These are phyloP conservation scores for Xerus inauris DNA, from an alignment of 2,113 vertebrate genomes.

Conservation along the genomic window DNA sequence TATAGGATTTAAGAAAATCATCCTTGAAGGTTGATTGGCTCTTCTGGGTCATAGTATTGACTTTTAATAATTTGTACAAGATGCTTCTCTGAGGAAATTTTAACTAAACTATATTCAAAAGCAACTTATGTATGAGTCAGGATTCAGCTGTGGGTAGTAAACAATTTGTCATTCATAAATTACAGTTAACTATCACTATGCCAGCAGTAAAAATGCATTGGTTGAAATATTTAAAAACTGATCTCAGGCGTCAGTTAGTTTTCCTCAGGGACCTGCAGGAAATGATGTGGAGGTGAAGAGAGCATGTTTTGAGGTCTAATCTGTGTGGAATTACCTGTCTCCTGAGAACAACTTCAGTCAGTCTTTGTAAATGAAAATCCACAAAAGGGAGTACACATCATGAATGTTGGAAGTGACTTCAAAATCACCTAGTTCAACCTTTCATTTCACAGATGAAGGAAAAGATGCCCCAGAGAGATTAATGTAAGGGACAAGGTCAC, in stretches of 20 bases:
- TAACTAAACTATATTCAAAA: background rate
- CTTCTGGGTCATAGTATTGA: constrained; percentile 42
- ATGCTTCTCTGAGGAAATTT: constrained; percentile 40
- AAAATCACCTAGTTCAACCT: background rate
- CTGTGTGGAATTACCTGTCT: background rate
- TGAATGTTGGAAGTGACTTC: background rate
- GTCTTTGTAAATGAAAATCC: constrained; percentile 32
- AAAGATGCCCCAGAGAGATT: constrained; percentile 6
- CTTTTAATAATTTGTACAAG: constrained; percentile 49
- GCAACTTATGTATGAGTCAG: background rate
- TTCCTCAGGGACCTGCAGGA: background rate
- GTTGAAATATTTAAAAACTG: constrained; percentile 23
- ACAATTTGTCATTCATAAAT: constrained; percentile 54
- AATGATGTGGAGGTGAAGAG: background rate
- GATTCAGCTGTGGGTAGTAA: background rate
- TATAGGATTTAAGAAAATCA: constrained; percentile 18
- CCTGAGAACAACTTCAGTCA: background rate
- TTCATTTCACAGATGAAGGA: constrained; percentile 34
- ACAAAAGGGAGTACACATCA: background rate
- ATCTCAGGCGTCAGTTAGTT: background rate
- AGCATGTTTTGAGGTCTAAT: background rate
- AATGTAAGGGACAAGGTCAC: background rate
- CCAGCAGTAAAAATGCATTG: background rate
- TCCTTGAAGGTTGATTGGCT: background rate
- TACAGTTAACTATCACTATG: constrained; percentile 43